Evolutionary conservation across 2,113 vertebrate genomes (phyloP), one percentile per base, ranked within the genome.

Genomic region (Heptranchias perlo): DNA sequence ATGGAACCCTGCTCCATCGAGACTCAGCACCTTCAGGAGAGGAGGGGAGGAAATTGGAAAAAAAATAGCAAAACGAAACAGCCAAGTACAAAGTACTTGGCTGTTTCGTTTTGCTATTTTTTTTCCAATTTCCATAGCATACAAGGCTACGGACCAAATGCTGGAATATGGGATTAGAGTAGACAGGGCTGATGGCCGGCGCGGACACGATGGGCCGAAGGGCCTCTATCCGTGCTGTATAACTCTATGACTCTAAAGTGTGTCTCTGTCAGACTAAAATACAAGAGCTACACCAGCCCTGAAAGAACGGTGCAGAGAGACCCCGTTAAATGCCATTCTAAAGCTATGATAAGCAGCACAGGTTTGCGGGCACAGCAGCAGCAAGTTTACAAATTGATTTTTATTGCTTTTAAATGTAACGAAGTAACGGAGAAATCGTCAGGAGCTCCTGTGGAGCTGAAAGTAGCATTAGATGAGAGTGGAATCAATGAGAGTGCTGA

Each of bases 361-460:
- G 5, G 18, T 0, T 78, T 14, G 16, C 78, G 21, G 78, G 78
- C 78, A 82, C n/a, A 44, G 16, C 21, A 44, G 14, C 78, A 82
- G 78, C 78, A 82, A 82, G n/a, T 82, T 44, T 82, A 82, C n/a
- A 82, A 82, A 82, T 82, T 44, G 39, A 82, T 44, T 82, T 82
- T 82, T 44, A 82, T 82, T 82, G 78, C 39, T 82, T 82, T 82
- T 82, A 82, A 82, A 82, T 44, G 78, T 82, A 82, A 44, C 18
- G 39, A 18, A n/a, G 78, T 82, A 44, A 44, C 18, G 44, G n/a
- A 82, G 78, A 44, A 82, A 82, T 82, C 18, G 16, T 44, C 78
- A 39, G 78, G 3, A 39, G 31, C 11, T 78, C 10, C 3, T 78
- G 13, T n/a, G 76, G 3, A 39, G n/a, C 76, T 78, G 4, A 13